phyloP scores from a whole-genome alignment of 1,140 invertebrate genomes.

The Adelges cooleyi region DNA sequence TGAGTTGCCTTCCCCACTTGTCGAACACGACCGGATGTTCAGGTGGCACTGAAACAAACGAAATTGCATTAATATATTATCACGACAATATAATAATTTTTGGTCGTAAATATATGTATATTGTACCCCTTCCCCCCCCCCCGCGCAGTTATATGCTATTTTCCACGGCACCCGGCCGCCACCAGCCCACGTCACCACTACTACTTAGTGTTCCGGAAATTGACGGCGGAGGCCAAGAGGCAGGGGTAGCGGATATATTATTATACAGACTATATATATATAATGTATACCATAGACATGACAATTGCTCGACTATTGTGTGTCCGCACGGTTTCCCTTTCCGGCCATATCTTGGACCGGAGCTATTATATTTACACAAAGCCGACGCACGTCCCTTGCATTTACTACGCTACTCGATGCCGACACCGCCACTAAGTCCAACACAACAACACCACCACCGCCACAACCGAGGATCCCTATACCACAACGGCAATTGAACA shows the following conservation, averaged over 20 bases:
- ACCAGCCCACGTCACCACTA: too few species aligned
- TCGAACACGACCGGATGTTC: conserved; percentile 73
- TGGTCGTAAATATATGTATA: too few species aligned
- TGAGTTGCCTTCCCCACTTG: conserved; percentile 56
- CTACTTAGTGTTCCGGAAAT: conserved; percentile 1
- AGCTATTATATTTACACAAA: conserved; percentile 23
- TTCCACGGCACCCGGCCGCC: too few species aligned
- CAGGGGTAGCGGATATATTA: too few species aligned
- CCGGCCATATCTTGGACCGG: conserved; percentile 23
- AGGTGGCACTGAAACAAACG: conserved; percentile 62
- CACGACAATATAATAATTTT: not conserved
- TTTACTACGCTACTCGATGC: not conserved
- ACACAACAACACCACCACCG: not conserved
- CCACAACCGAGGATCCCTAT: not conserved
- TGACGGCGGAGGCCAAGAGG: not conserved
- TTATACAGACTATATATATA: too few species aligned
- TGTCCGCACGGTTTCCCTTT: conserved; percentile 9
- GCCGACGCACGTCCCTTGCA: not conserved
- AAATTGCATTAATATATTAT: conserved; percentile 32
- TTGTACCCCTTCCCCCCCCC: too few species aligned
- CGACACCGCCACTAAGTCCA: not conserved
- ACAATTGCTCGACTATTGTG: conserved; percentile 18
- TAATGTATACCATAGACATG: not conserved
- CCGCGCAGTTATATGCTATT: too few species aligned
- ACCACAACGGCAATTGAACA: not conserved